Evolutionary conservation across 2,113 vertebrate species (phyloP).

Genomic region (Cebus imitator): DNA sequence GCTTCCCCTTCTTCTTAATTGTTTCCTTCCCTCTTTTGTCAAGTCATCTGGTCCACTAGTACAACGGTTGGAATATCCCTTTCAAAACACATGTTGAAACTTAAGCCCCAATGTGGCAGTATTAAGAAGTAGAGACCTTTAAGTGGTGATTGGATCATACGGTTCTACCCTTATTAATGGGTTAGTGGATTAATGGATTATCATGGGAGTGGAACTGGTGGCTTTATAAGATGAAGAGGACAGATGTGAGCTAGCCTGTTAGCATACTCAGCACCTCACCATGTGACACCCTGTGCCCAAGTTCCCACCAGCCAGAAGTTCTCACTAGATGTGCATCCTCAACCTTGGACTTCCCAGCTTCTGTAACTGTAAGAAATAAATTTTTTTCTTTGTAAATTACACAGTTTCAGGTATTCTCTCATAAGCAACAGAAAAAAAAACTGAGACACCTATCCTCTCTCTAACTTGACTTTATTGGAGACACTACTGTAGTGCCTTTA

Average conservation of each 20-base stretch:
- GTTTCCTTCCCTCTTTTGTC: neutral
- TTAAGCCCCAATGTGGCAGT: neutral
- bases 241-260: neutral
- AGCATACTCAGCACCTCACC: neutral
- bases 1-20: neutral
- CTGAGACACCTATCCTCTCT: neutral
- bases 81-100: neutral
- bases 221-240: neutral
- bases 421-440: neutral
- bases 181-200: neutral
- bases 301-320: neutral
- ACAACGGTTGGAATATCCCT: neutral
- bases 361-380: neutral
- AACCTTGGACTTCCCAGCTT: neutral
- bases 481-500: neutral
- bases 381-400: neutral
- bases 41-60: neutral
- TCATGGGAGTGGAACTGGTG: neutral
- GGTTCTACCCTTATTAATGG: neutral
- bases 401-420: neutral
- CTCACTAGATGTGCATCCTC: neutral
- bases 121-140: neutral
- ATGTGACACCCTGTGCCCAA: neutral
- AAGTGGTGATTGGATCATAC: neutral
- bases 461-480: neutral